phyloP scores from a whole-genome alignment of 2,797 vertebrate species.

The Melanotaenia boesemani region DNA sequence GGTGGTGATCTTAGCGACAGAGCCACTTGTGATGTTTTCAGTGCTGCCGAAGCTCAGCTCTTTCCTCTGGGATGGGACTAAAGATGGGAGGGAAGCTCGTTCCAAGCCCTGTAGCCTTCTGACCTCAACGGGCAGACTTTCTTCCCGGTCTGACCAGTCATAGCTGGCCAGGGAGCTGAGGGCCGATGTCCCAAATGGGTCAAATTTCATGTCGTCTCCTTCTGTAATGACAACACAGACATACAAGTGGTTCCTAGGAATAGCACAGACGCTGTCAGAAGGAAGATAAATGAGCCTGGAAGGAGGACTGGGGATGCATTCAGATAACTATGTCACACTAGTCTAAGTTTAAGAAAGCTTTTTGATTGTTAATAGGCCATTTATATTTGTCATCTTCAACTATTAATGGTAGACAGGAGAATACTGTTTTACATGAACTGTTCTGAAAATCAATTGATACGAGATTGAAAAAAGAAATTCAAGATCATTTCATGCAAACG shows the following conservation, averaged over 20 bases:
- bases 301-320: conserved; percentile 21
- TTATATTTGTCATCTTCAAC: conserved; percentile 3
- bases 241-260: conserved; percentile 72
- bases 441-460: not conserved
- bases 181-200: conserved; percentile 89
- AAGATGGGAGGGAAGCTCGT: conserved; percentile 79
- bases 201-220: conserved; percentile 92
- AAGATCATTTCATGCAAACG: not conserved
- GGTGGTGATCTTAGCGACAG: conserved; percentile 85
- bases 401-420: not conserved
- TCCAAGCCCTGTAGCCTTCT: conserved; percentile 82
- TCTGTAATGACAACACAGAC: conserved; percentile 89
- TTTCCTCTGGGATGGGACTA: conserved; percentile 85
- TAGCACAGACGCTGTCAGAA: conserved; percentile 50
- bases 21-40: conserved; percentile 87
- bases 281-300: conserved; percentile 32
- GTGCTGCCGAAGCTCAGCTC: conserved; percentile 90
- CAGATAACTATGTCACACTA: conserved; percentile 7
- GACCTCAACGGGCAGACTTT: conserved; percentile 77
- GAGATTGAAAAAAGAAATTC: not conserved
- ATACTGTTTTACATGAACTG: not conserved
- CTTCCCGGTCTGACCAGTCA: conserved; percentile 93
- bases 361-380: not conserved
- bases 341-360: not conserved
- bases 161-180: conserved; percentile 87